Evolutionary conservation across 64 coral and sea anemone species (phyloP).

Genomic region (Acropora tenuis): DNA sequence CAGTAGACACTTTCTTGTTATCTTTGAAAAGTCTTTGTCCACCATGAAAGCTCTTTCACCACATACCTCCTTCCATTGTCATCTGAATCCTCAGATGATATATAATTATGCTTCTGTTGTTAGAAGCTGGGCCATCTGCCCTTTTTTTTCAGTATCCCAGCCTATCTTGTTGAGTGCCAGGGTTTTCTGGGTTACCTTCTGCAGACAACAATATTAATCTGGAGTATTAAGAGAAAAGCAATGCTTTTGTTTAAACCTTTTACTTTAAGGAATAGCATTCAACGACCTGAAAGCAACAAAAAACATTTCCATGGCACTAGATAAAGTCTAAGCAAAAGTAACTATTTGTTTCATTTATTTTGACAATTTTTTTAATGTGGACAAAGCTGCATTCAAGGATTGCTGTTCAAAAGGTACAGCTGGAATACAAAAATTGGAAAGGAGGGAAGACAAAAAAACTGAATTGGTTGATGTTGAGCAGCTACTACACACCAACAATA

Average conservation of each 20-base stretch:
- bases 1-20: no score
- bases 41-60: background rate
- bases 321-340: no score
- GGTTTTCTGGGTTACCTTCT: background rate
- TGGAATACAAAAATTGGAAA: background rate
- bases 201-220: background rate
- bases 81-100: background rate
- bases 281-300: background rate
- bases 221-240: background rate
- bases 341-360: no score
- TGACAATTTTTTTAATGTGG: background rate
- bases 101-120: background rate
- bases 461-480: background rate
- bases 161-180: background rate
- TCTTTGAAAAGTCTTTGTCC: no score
- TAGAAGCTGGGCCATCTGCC: background rate
- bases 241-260: background rate
- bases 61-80: background rate
- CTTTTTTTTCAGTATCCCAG: background rate
- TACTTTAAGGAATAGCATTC: background rate
- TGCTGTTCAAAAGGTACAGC: background rate
- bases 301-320: background rate
- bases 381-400: background rate
- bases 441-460: background rate
- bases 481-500: background rate